Evolutionary conservation across 1,140 invertebrate species (phyloP), one percentile per base, ranked within the genome.

Genomic region (Drosophila gunungcola): DNA sequence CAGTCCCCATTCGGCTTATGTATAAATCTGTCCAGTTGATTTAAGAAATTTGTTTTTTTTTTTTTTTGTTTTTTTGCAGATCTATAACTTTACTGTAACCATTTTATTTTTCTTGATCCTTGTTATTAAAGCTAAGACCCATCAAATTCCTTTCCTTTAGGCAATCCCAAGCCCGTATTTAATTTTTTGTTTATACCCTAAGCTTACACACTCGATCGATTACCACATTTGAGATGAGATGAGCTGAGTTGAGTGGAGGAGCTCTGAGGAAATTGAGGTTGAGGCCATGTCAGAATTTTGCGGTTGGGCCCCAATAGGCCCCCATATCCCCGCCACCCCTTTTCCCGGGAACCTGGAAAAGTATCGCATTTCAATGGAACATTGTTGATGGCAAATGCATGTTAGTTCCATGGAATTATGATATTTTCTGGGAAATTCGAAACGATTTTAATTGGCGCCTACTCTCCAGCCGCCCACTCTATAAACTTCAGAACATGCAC

Each of bases 331-430:
- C 13, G 25, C 36, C 3, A 2, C 36, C 9, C 16, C n/a, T 5
- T 51, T 36, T 45, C 27, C 45, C 48, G 16, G 42, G 11, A 46
- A 32, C 41, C 54, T 56, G 57, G 65, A 43, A 82, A 86, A 83
- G 84, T 86, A 88, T 86, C 83, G 79, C 75, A 79, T 86, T 86
- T 73, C 83, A 78, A 82, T 81, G 61, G 58, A 76, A 84, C 77
- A 78, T 60, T 82, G 79, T 83, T 73, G 74, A 56, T 75, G 73
- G 76, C 64, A 38, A 56, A 65, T 80, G 55, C 53, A 73, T 75
- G 82, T 88, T 88, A 88, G 76, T 88, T 88, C 84, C 85, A 89
- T 74, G 84, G 84, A 88, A 88, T 88, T 88, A 88, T 88, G 80
- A 89, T 88, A 88, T 88, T 88, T 89, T 89, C 73, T 62, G 73